phyloP scores from a whole-genome alignment of 2,888 invertebrate genomes.

The Eupelmus urozonus region DNA sequence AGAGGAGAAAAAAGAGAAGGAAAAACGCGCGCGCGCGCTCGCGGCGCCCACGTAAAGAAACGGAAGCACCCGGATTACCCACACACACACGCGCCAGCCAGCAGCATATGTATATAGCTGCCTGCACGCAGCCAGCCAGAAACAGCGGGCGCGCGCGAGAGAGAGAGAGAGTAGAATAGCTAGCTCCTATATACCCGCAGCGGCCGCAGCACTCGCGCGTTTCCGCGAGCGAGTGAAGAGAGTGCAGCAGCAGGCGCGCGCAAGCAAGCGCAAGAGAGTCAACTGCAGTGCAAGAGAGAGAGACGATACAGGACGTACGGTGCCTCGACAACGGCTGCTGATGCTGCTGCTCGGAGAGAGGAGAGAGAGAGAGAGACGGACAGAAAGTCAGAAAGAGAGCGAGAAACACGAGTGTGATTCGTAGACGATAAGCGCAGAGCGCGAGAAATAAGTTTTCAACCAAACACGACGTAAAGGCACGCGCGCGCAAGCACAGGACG shows the following conservation, averaged over 20 bases:
- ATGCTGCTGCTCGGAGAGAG: no score
- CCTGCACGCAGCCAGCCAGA: neutral
- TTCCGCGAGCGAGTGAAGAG: neutral
- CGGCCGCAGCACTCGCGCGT: no score
- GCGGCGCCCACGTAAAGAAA: constrained; percentile 61
- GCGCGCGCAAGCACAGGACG: no score
- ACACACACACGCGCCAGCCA: constrained; percentile 17
- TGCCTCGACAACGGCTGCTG: no score
- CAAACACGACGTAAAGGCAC: no score
- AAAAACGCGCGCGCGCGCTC: no score
- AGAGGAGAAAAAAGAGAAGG: constrained; percentile 41
- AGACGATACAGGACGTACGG: neutral
- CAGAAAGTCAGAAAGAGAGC: no score
- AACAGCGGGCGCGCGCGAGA: constrained; percentile 6
- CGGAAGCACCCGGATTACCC: constrained; percentile 61
- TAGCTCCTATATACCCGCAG: no score
- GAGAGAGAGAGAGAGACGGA: no score
- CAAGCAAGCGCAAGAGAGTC: neutral
- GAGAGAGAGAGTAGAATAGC: neutral
- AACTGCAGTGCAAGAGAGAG: neutral
- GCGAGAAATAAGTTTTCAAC: no score
- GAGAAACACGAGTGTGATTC: no score
- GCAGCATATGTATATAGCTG: neutral
- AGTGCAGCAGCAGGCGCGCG: neutral
- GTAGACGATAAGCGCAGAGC: no score